These are phyloP conservation scores for Octomys mimax DNA, from an alignment of 2,797 vertebrate species.

Conservation along the genomic window DNA sequence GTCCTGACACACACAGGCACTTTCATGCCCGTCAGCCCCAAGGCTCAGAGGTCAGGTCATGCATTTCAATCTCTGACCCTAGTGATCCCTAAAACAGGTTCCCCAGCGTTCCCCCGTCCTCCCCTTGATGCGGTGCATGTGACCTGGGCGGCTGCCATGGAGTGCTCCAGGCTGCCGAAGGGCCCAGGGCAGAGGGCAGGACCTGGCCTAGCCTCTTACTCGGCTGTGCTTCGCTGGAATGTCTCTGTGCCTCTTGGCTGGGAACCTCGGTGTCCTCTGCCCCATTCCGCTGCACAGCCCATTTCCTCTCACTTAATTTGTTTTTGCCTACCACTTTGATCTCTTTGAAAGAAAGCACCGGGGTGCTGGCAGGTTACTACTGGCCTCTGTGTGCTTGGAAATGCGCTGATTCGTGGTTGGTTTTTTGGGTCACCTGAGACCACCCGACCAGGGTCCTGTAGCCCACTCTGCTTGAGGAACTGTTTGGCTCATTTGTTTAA, in stretches of 20 bases:
- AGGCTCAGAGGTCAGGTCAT: neutral
- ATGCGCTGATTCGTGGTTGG: conserved; percentile 41
- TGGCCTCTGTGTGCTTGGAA: conserved; percentile 59
- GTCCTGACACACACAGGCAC: neutral
- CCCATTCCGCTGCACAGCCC: neutral
- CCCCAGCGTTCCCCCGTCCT: neutral
- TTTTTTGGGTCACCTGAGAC: conserved; percentile 27
- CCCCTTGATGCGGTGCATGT: neutral
- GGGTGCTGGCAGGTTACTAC: conserved; percentile 1
- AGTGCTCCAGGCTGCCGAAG: neutral
- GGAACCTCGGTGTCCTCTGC: neutral
- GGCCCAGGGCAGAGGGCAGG: neutral
- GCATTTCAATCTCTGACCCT: neutral
- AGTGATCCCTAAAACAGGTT: neutral
- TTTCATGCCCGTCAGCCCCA: neutral
- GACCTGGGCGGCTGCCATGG: neutral
- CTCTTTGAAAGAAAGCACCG: conserved; percentile 19
- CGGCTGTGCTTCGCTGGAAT: conserved; percentile 5
- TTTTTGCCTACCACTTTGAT: conserved; percentile 63
- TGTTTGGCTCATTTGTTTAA: neutral
- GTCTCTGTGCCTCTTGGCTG: neutral
- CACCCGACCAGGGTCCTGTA: neutral
- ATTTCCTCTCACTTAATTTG: conserved; percentile 45
- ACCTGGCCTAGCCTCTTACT: neutral
- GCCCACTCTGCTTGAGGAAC: neutral